Evolutionary conservation across 2,797 vertebrate species (phyloP), one percentile per base, ranked within the genome.

Genomic region (Oreortyx pictus): DNA sequence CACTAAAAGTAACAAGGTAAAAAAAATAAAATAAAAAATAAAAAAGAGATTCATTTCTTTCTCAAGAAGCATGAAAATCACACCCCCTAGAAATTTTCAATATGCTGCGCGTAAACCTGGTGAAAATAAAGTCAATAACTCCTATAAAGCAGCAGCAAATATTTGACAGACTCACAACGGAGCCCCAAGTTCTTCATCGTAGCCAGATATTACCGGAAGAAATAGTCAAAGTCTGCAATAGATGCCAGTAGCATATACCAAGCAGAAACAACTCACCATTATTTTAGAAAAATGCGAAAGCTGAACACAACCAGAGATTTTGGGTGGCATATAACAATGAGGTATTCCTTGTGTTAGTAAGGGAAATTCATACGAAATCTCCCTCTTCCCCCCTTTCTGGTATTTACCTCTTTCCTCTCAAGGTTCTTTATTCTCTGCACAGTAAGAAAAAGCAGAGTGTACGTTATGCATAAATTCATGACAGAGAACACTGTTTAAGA

Each of bases 401-500:
- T 91, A 23, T 77, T 65, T 72, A 52, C 50, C 66, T 47, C 66
- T 88, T 86, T 44, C 76, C 67, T 73, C 85, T 85, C 90, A 91
- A 73, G 60, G 57, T 47, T 74, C 46, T 75, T 82, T 89, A 67
- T 82, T 81, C 59, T 46, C 65, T 37, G 44, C 59, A 70, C 6
- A 19, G 70, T 79, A 88, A 97, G 95, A 65, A 94, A 90, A 83
- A 91, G 73, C 86, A 49, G 76, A 76, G 61, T 24, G 43, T 23
- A 93, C 29, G n/a, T 73, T 70, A 91, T 52, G 83, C 83, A 95
- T 85, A 95, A 95, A 96, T 87, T 94, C 79, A 90, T 95, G 94
- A 92, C 88, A 87, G 73, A 95, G 94, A 96, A 92, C 59, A 91
- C 60, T 96, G 91, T 97, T 97, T 97, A 78, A 96, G 94, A 96